Base-by-base conservation (phyloP, 2,888 invertebrate species). In the Drosophila macrothrix region DNA sequence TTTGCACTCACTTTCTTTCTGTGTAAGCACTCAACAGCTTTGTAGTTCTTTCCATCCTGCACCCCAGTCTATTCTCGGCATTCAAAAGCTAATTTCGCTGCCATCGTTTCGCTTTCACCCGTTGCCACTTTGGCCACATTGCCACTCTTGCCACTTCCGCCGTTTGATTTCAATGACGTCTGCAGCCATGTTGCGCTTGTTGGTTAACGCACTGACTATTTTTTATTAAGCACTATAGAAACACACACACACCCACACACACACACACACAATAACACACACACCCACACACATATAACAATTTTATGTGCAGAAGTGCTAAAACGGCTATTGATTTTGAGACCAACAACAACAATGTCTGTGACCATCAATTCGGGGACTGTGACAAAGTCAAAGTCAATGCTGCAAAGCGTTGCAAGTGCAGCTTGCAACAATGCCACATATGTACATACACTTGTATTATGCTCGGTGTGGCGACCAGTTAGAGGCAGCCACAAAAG, bases 141-240 rank as follows among this genome's bases (percentile, higher is more conserved):
- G 73, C 60, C 54, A 58, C 67, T 58, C n/a, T 60, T 50, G 73
- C 65, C 76, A 80, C 83, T 88, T 90, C 88, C 90, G 88, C 83
- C 83, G 80, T 75, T 87, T 90, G 90, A 88, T 82, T 85, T 80
- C 85, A 89, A 84, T 85, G 85, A 80, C 88, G 73, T 58, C 67
- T 59, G 28, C 60, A 54, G 22, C 37, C 35, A 55, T 55, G 43
- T 65, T 66, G 39, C 59, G 52, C 39, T 33, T 43, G 62, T 62
- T 76, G 62, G 73, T 76, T 66, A 69, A 73, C 73, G 68, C 53
- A 78, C 25, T 59, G 73, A 61, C 46, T 58, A 65, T 70, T 67
- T 78, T 65, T 65, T 77, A 78, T 71, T 84, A 79, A 79, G 54
- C 59, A 54, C 59, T 4, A 50, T 49, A 43, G n/a, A 22, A 28